Conservation (phyloP, 2,888 invertebrate genomes). For the Acholoe squamosa region DNA sequence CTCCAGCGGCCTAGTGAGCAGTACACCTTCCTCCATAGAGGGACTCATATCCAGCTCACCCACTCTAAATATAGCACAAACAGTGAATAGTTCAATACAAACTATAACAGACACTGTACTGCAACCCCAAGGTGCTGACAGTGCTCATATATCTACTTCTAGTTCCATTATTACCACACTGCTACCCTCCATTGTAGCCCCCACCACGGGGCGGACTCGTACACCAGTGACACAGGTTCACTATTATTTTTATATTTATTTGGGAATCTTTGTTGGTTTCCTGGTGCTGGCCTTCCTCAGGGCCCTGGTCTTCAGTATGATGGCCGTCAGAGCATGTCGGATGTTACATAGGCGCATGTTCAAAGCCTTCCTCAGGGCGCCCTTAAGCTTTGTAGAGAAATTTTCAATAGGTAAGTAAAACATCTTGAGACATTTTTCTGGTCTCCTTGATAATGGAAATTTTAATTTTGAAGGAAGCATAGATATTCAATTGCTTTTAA, state of each 20-base stretch:
- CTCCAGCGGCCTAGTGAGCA: neutral
- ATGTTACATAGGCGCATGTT: conserved; percentile 71
- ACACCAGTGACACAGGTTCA: neutral
- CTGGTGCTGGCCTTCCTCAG: conserved; percentile 72
- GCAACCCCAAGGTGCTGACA: neutral
- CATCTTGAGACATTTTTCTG: too few species aligned
- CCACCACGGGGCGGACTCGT: neutral
- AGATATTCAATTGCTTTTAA: too few species aligned
- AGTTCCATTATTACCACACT: neutral
- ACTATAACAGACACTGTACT: neutral
- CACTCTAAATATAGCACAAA: neutral
- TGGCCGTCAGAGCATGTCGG: conserved; percentile 69
- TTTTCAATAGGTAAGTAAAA: conserved; percentile 61
- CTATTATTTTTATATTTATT: conserved; percentile 71
- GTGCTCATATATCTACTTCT: neutral
- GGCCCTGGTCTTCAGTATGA: conserved; percentile 71
- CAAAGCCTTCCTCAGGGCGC: conserved; percentile 71
- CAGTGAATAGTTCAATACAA: neutral
- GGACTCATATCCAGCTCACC: neutral
- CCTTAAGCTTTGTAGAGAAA: conserved; percentile 71
- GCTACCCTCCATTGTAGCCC: neutral
- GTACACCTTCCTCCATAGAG: neutral
- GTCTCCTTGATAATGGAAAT: too few species aligned
- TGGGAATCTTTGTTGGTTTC: conserved; percentile 70
- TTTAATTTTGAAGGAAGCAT: too few species aligned